Conservation (phyloP, 2,113 vertebrate genomes). For the Dasyprocta punctata region DNA sequence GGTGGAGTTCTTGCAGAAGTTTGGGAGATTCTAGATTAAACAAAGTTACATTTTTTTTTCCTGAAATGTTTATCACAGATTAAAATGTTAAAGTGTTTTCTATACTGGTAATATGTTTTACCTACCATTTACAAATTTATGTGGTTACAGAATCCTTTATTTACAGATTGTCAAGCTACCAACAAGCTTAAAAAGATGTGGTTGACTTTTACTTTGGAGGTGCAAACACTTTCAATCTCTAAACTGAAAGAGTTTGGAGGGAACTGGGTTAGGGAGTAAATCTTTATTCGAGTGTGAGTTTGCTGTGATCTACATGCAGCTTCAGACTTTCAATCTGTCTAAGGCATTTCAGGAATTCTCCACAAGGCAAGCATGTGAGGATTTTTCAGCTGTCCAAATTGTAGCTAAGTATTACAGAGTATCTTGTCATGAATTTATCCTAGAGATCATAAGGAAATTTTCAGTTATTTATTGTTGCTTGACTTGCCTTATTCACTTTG, state of each 20-base stretch:
- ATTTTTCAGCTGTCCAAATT: neutral
- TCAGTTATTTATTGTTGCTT: neutral
- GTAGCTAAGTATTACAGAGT: neutral
- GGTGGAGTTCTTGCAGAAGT: neutral
- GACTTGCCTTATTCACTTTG: neutral
- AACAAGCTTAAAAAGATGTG: neutral
- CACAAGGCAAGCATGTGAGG: neutral
- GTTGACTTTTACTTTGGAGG: neutral
- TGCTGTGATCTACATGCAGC: neutral
- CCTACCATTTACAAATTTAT: neutral
- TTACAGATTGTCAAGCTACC: neutral
- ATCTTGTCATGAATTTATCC: neutral
- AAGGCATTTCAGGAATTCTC: neutral
- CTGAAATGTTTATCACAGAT: neutral
- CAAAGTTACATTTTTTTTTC: neutral
- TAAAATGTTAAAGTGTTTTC: neutral
- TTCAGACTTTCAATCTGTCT: neutral
- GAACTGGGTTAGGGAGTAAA: neutral
- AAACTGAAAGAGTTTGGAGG: neutral
- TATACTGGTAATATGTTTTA: neutral
- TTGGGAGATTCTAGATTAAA: neutral
- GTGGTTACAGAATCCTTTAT: neutral
- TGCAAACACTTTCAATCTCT: neutral
- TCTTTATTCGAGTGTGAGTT: neutral
- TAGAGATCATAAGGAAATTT: neutral